Evolutionary conservation across 2,888 invertebrate species (phyloP).

Genomic region (Tachina fera): DNA sequence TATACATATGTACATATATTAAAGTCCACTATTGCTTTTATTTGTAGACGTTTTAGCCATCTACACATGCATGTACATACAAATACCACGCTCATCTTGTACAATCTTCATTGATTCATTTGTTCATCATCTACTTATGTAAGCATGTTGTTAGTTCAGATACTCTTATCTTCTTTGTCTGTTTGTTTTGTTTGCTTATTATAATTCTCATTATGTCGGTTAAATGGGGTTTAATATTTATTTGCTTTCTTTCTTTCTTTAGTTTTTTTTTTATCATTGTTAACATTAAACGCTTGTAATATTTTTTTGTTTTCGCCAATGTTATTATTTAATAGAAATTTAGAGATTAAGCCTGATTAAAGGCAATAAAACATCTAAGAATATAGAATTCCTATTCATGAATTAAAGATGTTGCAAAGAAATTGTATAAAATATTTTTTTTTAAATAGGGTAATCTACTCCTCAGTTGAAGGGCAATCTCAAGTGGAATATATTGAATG

Average conservation of each 20-base stretch:
- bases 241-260: slow-evolving; percentile 7
- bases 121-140: not conserved
- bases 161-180: slow-evolving; percentile 18
- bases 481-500: not conserved
- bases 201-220: slow-evolving; percentile 61
- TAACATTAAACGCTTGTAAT: slow-evolving; percentile 64
- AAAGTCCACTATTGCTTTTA: slow-evolving; percentile 10
- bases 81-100: slow-evolving; percentile 15
- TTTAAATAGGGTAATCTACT: not conserved
- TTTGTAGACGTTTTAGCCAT: slow-evolving; percentile 14
- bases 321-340: slow-evolving; percentile 54
- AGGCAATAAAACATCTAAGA: slow-evolving; percentile 14
- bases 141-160: not conserved
- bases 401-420: slow-evolving; percentile 17
- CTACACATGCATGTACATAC: not conserved
- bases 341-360: slow-evolving; percentile 63
- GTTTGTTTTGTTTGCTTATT: slow-evolving; percentile 53
- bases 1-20: slow-evolving; percentile 7
- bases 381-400: not conserved
- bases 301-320: slow-evolving; percentile 50
- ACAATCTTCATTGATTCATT: slow-evolving; percentile 31
- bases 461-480: not conserved
- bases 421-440: not conserved
- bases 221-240: slow-evolving; percentile 62
- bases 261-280: slow-evolving; percentile 47